Evolutionary conservation across 1,140 invertebrate genomes (phyloP), one percentile per base, ranked within the genome.

Genomic region (Aphaenogaster ashmeadi): DNA sequence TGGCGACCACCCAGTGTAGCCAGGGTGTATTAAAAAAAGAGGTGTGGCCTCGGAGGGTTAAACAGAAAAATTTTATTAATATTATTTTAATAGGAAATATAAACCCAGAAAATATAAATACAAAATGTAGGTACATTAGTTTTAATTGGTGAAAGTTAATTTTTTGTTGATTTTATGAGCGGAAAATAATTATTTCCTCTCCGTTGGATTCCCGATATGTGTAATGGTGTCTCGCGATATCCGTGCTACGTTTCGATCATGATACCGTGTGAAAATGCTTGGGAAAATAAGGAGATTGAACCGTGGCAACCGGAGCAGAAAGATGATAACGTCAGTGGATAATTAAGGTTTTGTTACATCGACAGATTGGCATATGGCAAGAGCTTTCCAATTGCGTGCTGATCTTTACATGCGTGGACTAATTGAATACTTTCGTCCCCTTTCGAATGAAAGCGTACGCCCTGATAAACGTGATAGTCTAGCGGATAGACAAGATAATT

Each of bases 261-360:
- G 2, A 71, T 33, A 47, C 8, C 3, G n/a, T 72, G 38, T 38
- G 44, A 47, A 66, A 50, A 80, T 38, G 38, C 9, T 15, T 11
- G 13, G 60, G 9, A 56, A 79, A 54, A 54, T 41, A 41, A 27
- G 4, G 2, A n/a, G 13, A 3, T 74, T 27, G 27, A 44, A 27
- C 2, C 6, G 8, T 52, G 18, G 9, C 15, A 41, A 58, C 6
- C 27, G 44, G 67, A 83, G 38, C 27, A 36, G 11, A 83, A 74
- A 60, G 27, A 56, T 36, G 21, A 56, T 71, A 33, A 44, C 9
- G 8, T 54, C n/a, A 54, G 27, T 56, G 11, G 21, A 36, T 56
- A 81, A 81, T 69, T 81, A 33, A 64, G 18, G 36, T 66, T 52
- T 56, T 81, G 4, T 36, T 74, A 33, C 69, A 38, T 47, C 8